These are phyloP conservation scores for Mesaphorura yosii DNA, from an alignment of 1,140 invertebrate species.

Conservation along the genomic window DNA sequence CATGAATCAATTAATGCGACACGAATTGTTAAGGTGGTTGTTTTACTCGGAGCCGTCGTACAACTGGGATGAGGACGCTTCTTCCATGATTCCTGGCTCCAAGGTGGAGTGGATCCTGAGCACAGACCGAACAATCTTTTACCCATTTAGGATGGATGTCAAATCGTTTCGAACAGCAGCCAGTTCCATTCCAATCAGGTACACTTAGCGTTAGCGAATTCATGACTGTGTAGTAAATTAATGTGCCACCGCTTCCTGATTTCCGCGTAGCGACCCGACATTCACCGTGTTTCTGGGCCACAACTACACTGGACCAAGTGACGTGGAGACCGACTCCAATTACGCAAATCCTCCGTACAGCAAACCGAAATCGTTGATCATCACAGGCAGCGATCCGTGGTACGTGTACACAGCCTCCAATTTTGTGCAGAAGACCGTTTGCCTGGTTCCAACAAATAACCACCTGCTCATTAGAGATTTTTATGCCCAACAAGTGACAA, in stretches of 20 bases:
- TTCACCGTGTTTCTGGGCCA: neutral
- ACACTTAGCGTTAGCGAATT: neutral
- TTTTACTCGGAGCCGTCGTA: neutral
- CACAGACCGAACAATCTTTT: neutral
- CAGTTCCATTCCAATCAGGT: no score
- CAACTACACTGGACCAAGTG: neutral
- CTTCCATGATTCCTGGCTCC: neutral
- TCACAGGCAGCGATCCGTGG: neutral
- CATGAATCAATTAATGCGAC: neutral
- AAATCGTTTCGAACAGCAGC: neutral
- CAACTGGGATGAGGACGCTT: neutral
- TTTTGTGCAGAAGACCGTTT: neutral
- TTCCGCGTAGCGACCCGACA: neutral
- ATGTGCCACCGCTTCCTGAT: neutral
- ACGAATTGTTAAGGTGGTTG: neutral
- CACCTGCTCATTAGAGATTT: neutral
- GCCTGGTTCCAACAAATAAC: neutral
- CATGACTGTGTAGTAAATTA: neutral
- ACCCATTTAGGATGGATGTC: no score
- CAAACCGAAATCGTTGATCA: neutral
- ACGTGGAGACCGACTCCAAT: neutral
- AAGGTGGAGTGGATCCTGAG: neutral
- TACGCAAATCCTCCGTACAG: neutral
- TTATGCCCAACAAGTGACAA: neutral
- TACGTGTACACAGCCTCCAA: neutral